These are phyloP conservation scores for Nothocercus nigrocapillus DNA, from an alignment of 2,113 vertebrate genomes.

Conservation along the genomic window DNA sequence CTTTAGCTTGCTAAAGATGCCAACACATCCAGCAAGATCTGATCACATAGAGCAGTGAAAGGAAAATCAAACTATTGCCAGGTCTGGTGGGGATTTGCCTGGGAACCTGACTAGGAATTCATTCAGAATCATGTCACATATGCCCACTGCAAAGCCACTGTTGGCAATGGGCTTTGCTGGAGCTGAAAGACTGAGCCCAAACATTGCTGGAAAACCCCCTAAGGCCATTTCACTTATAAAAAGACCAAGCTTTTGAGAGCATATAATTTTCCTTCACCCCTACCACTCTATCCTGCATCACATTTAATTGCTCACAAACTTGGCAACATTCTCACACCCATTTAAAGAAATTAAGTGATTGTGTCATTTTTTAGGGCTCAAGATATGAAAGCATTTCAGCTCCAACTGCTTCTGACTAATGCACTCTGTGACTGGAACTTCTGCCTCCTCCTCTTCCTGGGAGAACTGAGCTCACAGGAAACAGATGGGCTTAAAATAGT, in stretches of 20 bases:
- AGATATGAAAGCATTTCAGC: slow-evolving; percentile 64
- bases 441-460: slow-evolving; percentile 36
- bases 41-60: not conserved
- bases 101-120: not conserved
- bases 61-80: not conserved
- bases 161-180: not conserved
- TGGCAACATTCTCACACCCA: slow-evolving; percentile 51
- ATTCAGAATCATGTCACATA: slow-evolving; percentile 31
- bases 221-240: slow-evolving; percentile 69
- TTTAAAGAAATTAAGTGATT: slow-evolving; percentile 72
- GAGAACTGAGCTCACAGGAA: slow-evolving; percentile 47
- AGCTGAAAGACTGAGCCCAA: slow-evolving; percentile 37
- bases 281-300: slow-evolving; percentile 57
- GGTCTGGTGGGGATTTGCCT: not conserved
- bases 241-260: slow-evolving; percentile 56
- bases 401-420: not conserved
- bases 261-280: slow-evolving; percentile 68
- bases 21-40: not conserved
- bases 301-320: slow-evolving; percentile 66
- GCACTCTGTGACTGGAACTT: slow-evolving; percentile 23
- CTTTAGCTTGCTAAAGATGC: not conserved
- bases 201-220: slow-evolving; percentile 65
- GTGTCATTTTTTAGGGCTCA: slow-evolving; percentile 56
- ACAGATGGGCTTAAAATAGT: slow-evolving; percentile 60
- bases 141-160: not conserved